Conservation (phyloP, 2,113 vertebrate genomes). For the Bufo gargarizans region DNA sequence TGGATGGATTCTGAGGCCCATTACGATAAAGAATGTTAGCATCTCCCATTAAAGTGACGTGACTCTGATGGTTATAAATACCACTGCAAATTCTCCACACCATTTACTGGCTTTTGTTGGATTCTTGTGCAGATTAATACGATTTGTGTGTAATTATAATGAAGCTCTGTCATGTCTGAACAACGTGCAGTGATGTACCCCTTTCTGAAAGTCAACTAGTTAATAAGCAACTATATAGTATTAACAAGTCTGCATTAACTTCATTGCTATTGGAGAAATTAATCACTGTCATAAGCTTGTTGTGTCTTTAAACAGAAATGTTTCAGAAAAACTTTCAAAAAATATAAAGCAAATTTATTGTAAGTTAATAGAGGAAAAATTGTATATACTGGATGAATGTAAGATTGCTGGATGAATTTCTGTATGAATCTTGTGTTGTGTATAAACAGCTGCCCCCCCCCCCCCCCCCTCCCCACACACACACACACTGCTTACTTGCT, state of each 20-base stretch:
- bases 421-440: no score
- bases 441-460: no score
- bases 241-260: not conserved
- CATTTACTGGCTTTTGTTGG: conserved; percentile 46
- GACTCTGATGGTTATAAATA: conserved; percentile 36
- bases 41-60: conserved; percentile 24
- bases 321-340: not conserved
- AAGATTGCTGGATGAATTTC: not conserved
- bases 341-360: not conserved
- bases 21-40: conserved; percentile 45
- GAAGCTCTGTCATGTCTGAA: conserved; percentile 48
- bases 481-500: no score
- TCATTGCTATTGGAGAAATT: not conserved
- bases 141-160: conserved; percentile 46
- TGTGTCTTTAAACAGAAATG: not conserved
- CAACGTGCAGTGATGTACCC: conserved; percentile 10
- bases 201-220: not conserved
- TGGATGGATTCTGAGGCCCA: conserved; percentile 19
- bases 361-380: not conserved
- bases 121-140: conserved; percentile 47
- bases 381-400: not conserved
- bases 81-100: conserved; percentile 41
- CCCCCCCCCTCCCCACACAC: no score
- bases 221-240: not conserved
- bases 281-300: not conserved